Percentiles rank a stretch among this genome's conserved stretches.
Evolutionary conservation across 2,797 vertebrate genomes (phyloP).

Genomic region (Rousettus madagascariensis): DNA sequence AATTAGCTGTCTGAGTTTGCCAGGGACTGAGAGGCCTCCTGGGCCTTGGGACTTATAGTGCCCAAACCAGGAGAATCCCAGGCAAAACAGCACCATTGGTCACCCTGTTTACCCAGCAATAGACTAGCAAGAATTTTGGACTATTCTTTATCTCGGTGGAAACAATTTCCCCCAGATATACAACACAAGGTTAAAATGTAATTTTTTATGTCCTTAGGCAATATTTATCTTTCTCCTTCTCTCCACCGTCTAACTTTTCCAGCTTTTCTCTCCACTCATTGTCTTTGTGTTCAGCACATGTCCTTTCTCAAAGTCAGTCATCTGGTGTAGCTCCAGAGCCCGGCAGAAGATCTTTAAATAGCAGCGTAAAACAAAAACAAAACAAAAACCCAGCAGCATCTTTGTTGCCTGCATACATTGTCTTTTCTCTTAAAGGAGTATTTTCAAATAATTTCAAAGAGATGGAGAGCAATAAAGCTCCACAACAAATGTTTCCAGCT

Average conservation of each 20-base stretch:
- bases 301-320: constrained; percentile 45
- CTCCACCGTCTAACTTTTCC: not conserved
- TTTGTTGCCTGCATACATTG: not conserved
- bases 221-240: not conserved
- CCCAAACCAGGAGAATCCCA: not conserved
- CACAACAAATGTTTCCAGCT: not conserved
- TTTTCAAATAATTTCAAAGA: constrained; percentile 36
- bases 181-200: constrained; percentile 6
- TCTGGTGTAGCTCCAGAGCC: constrained; percentile 3
- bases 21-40: not conserved
- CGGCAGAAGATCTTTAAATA: constrained; percentile 53
- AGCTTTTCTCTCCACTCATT: not conserved
- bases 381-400: not conserved
- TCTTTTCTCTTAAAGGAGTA: constrained; percentile 41
- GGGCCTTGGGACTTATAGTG: not conserved
- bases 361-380: not conserved
- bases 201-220: not conserved
- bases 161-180: not conserved
- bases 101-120: not conserved
- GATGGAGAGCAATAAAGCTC: not conserved
- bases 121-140: not conserved
- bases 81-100: not conserved
- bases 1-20: not conserved
- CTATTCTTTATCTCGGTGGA: not conserved
- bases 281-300: not conserved